A percentile compares a stretch with the other conserved stretches of the same genome.
These are phyloP conservation scores for Vicugna pacos DNA, from an alignment of 2,113 vertebrate genomes.

Conservation along the genomic window DNA sequence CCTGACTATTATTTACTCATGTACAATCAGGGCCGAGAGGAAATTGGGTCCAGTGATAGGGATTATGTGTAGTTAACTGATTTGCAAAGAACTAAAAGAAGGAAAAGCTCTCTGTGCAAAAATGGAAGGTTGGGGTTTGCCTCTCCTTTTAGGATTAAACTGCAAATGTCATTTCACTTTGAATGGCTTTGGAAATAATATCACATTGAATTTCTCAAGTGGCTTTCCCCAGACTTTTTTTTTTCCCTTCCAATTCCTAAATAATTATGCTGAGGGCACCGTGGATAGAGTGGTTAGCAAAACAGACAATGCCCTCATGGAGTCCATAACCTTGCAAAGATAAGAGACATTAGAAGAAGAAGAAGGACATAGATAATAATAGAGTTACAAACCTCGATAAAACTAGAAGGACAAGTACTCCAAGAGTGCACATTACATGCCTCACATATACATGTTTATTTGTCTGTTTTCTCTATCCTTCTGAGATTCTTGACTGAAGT, in stretches of 20 bases:
- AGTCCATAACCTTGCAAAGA: slow-evolving; percentile 36
- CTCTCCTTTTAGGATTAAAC: background rate
- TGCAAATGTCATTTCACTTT: slow-evolving; percentile 40
- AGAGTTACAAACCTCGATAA: background rate
- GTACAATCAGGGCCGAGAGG: background rate
- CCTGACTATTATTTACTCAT: slow-evolving; percentile 42
- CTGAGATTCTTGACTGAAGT: background rate
- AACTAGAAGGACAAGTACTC: background rate
- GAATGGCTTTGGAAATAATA: slow-evolving; percentile 41
- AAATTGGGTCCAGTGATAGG: background rate
- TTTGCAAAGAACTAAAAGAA: slow-evolving; percentile 21
- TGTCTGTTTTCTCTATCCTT: background rate
- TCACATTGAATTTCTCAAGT: slow-evolving; percentile 44
- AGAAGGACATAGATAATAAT: background rate
- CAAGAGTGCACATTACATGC: background rate
- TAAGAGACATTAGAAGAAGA: background rate
- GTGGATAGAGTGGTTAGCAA: background rate
- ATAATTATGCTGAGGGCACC: background rate
- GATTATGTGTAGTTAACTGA: slow-evolving; percentile 39
- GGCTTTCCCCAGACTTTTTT: background rate
- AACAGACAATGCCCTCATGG: background rate
- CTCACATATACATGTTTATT: background rate
- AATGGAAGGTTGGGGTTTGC: background rate
- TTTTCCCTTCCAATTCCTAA: background rate
- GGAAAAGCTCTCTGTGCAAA: slow-evolving; percentile 12